Evolutionary conservation across 2,888 invertebrate species (phyloP).

Genomic region (Drosophila stalkeri): DNA sequence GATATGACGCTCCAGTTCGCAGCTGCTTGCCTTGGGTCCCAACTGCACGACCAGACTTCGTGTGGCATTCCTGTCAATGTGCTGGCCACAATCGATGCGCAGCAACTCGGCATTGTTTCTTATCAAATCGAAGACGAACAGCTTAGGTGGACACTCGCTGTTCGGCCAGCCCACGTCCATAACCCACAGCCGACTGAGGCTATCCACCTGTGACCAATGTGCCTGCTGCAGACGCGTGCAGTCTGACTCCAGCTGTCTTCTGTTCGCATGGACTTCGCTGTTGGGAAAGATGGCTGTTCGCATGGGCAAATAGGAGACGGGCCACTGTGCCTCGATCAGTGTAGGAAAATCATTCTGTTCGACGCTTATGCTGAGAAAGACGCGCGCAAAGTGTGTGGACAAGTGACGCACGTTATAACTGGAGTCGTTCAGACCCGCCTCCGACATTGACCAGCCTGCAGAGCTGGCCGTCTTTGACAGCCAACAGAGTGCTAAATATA

Average conservation of each 20-base stretch:
- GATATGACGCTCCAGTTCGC: constrained; percentile 78
- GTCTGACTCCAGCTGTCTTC: constrained; percentile 46
- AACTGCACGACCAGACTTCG: constrained; percentile 69
- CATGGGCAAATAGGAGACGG: constrained; percentile 74
- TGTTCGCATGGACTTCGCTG: constrained; percentile 66
- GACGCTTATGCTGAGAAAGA: constrained; percentile 79
- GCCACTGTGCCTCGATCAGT: constrained; percentile 82
- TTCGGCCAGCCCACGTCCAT: constrained; percentile 78
- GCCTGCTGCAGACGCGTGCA: constrained; percentile 81
- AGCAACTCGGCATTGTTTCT: constrained; percentile 79
- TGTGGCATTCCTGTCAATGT: constrained; percentile 59
- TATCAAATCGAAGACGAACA: constrained; percentile 81
- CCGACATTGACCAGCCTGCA: constrained; percentile 70
- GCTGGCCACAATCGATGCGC: constrained; percentile 76
- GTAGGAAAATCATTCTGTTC: constrained; percentile 73
- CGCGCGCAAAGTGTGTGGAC: constrained; percentile 79
- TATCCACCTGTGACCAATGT: constrained; percentile 82
- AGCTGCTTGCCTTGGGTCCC: constrained; percentile 68
- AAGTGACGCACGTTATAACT: constrained; percentile 80
- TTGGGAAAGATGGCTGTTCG: constrained; percentile 71
- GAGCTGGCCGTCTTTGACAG: constrained; percentile 20
- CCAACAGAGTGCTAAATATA: constrained; percentile 10
- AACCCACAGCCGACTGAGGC: constrained; percentile 81
- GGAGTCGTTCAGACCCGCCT: constrained; percentile 78
- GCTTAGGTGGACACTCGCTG: constrained; percentile 72